Conservation (phyloP, 2,888 invertebrate genomes). For the Amphiduros pacificus region DNA sequence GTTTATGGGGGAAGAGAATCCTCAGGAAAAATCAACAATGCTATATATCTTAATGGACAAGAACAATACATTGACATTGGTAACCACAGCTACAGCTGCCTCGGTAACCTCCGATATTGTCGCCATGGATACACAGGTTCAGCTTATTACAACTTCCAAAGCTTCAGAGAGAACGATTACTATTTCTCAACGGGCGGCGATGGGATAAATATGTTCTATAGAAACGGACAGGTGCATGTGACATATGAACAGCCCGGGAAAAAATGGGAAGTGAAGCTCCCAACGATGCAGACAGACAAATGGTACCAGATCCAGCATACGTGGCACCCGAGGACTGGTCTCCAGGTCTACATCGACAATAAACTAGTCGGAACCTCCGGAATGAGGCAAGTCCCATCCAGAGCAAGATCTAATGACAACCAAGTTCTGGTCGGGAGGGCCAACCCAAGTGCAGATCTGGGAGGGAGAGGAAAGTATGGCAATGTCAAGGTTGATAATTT, state of each 20-base stretch:
- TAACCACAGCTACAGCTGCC: slow-evolving; percentile 38
- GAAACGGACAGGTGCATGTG: slow-evolving; percentile 41
- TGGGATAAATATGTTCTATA: slow-evolving; percentile 38
- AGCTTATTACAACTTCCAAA: slow-evolving; percentile 47
- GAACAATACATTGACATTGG: slow-evolving; percentile 52
- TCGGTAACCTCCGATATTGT: slow-evolving; percentile 49
- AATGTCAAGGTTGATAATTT: slow-evolving; percentile 31
- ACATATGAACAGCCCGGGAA: slow-evolving; percentile 30
- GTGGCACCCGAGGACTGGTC: slow-evolving; percentile 50
- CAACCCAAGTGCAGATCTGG: slow-evolving; percentile 16
- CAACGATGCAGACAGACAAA: slow-evolving; percentile 31
- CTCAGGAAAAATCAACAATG: slow-evolving; percentile 46
- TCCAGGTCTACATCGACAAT: slow-evolving; percentile 27
- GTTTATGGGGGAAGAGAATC: slow-evolving; percentile 37
- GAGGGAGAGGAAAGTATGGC: slow-evolving; percentile 15
- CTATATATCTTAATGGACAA: slow-evolving; percentile 44
- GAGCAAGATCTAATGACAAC: background rate
- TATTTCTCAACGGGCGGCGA: slow-evolving; percentile 17
- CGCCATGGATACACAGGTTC: slow-evolving; percentile 48
- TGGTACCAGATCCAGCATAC: slow-evolving; percentile 52
- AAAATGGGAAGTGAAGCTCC: slow-evolving; percentile 42
- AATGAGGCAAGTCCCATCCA: background rate
- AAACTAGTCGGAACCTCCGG: slow-evolving; percentile 16
- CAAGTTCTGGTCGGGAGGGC: slow-evolving; percentile 29
- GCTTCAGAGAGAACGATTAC: slow-evolving; percentile 47